Evolutionary conservation across 2,888 invertebrate species (phyloP), one percentile per base, ranked within the genome.

Genomic region (Hemicrepidius hirtus): DNA sequence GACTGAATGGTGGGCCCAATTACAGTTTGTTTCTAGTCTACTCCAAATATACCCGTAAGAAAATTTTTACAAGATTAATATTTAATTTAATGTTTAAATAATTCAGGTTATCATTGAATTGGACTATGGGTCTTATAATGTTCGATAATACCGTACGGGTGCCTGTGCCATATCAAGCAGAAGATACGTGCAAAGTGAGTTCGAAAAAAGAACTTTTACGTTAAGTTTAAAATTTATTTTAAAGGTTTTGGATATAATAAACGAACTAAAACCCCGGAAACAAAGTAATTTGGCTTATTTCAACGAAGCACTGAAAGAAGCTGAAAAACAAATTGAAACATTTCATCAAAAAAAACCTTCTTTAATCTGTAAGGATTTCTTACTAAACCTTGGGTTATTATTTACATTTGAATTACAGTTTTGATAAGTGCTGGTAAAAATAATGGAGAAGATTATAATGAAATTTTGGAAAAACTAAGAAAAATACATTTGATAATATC

Each of bases 121-220:
- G 7, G 2, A 4, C 62, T 13, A 41, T 62, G 41, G 62, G 62
- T 6, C 21, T 62, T n/a, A 41, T 62, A 41, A 40, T 44, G 16
- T 40, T 62, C 16, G 20, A 41, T 12, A 41, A 12, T 1, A 12
- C 6, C 0, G 24, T 13, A 9, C 1, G 0, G 0, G 41, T 62
- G 6, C 41, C 41, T 7, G 16, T 62, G 12, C 41, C 62, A 6
- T 62, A 41, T 12, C 21, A 62, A 7, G 62, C 40, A 13, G 41
- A 41, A 6, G 62, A 62, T 24, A 62, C 62, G n/a, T 62, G 62
- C n/a, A 1, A 41, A n/a, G 62, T 41, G 41, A 41, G 37, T 40
- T 16, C 41, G 7, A 28, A 28, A n/a, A n/a, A n/a, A n/a, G n/a
- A n/a, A n/a, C n/a, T n/a, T n/a, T n/a, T n/a, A n/a, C n/a, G n/a